Evolutionary conservation across 2,797 vertebrate genomes (phyloP), one percentile per base, ranked within the genome.

Genomic region (Thaleichthys pacificus): DNA sequence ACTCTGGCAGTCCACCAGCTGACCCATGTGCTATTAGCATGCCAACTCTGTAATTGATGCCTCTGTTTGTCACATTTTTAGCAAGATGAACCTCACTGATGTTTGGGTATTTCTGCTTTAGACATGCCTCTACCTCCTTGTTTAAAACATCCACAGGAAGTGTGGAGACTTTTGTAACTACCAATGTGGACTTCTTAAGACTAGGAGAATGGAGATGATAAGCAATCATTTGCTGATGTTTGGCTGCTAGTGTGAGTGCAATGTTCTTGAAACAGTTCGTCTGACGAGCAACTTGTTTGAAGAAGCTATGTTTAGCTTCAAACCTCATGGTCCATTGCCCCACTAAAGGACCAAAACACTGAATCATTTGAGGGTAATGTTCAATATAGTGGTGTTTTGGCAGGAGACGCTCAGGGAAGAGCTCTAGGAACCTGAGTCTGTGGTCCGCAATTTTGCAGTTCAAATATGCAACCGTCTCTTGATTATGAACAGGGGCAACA

Each of bases 31-130:
- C n/a, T n/a, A n/a, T n/a, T n/a, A n/a, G n/a, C n/a, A n/a, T n/a
- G n/a, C n/a, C n/a, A n/a, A n/a, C n/a, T n/a, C n/a, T n/a, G n/a
- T n/a, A n/a, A n/a, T n/a, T n/a, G n/a, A n/a, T n/a, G n/a, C n/a
- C n/a, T n/a, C n/a, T n/a, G n/a, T n/a, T n/a, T n/a, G n/a, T n/a
- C n/a, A n/a, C n/a, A n/a, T n/a, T n/a, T n/a, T n/a, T n/a, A n/a
- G n/a, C n/a, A n/a, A n/a, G n/a, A n/a, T n/a, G n/a, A n/a, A n/a
- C n/a, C n/a, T n/a, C n/a, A n/a, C n/a, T n/a, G n/a, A n/a, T n/a
- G n/a, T n/a, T n/a, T n/a, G n/a, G n/a, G n/a, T n/a, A 75, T 17
- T 82, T 84, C 69, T 77, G 76, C n/a, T 76, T 80, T 35, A 84
- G 71, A 72, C 73, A 64, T 58, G 76, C 35, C 12, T 74, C 76